Evolutionary conservation across 2,113 vertebrate genomes (phyloP).

Genomic region (Struthio camelus): DNA sequence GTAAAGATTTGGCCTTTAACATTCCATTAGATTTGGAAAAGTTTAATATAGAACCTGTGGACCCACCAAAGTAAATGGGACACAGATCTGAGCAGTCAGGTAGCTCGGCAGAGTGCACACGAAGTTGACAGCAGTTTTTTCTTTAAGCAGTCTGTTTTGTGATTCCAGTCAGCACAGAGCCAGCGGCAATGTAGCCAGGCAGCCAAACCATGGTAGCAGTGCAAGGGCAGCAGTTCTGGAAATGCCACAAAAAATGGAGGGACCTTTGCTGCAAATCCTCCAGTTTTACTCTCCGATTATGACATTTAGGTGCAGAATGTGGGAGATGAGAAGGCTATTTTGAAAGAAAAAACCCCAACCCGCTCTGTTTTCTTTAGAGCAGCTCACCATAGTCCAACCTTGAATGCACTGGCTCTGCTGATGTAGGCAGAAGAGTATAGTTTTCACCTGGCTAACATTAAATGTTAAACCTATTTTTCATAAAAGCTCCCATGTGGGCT

Average conservation of each 20-base stretch:
- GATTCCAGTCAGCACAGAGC: background rate
- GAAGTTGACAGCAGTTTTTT: background rate
- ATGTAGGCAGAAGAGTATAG: background rate
- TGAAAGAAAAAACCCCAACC: background rate
- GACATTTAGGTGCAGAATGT: background rate
- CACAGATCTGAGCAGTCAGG: background rate
- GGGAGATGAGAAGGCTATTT: background rate
- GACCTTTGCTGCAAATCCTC: background rate
- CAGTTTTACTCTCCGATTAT: background rate
- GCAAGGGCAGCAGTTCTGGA: background rate
- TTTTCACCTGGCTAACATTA: background rate
- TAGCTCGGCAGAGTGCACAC: background rate
- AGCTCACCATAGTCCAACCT: background rate
- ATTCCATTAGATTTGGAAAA: background rate
- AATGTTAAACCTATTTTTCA: background rate
- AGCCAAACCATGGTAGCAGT: background rate
- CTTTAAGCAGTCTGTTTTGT: background rate
- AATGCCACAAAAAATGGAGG: background rate
- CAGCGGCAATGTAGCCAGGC: background rate
- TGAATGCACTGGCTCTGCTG: fast-evolving
- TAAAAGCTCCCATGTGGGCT: background rate
- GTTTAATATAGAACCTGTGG: background rate
- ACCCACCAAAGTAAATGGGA: background rate
- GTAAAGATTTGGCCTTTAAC: constrained; percentile 3
- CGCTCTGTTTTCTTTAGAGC: background rate